Conservation (phyloP, 2,797 vertebrate species). For the Myotis findleyi region DNA sequence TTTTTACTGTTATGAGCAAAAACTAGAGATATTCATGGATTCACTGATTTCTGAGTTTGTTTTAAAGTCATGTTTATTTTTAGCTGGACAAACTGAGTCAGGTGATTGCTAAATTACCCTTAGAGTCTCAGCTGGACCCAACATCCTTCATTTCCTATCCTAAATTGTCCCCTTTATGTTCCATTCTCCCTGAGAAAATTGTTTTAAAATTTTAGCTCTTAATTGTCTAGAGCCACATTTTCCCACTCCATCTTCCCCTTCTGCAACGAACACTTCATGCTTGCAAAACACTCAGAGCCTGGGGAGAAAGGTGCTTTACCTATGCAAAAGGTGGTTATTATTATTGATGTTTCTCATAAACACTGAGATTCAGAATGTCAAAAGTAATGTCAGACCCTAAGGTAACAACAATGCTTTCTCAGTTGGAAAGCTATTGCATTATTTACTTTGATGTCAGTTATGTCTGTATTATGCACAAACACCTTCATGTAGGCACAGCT, state of each 20-base stretch:
- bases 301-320: constrained; percentile 37
- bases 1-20: constrained; percentile 11
- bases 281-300: not conserved
- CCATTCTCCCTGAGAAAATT: not conserved
- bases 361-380: constrained; percentile 62
- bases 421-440: constrained; percentile 25
- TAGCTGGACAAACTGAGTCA: constrained; percentile 48
- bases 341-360: constrained; percentile 67
- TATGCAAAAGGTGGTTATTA: constrained; percentile 48
- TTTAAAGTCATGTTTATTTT: constrained; percentile 52
- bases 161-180: constrained; percentile 27
- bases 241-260: constrained; percentile 42
- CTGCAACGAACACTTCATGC: not conserved
- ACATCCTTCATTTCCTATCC: constrained; percentile 56
- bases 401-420: constrained; percentile 36
- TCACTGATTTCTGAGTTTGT: not conserved
- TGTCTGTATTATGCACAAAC: not conserved
- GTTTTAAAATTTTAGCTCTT: constrained; percentile 11
- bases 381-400: constrained; percentile 52
- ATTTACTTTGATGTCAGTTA: constrained; percentile 50
- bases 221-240: constrained; percentile 44
- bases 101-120: constrained; percentile 36
- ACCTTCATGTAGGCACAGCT: not conserved
- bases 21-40: not conserved
- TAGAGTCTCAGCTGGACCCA: constrained; percentile 44